These are phyloP conservation scores for Lymantria dispar DNA, from an alignment of 2,888 invertebrate genomes.

Conservation along the genomic window DNA sequence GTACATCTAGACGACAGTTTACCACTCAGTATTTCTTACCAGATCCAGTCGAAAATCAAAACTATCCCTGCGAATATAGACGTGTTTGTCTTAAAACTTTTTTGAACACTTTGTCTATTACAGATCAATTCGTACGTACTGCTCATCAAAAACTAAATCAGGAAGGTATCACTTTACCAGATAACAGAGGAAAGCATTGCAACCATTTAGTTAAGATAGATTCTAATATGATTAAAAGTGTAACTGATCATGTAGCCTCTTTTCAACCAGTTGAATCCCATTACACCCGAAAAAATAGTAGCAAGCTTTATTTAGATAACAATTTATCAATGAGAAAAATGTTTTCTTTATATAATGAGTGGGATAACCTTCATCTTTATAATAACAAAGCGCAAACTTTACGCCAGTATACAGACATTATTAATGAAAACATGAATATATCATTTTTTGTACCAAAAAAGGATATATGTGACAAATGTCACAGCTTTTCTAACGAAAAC, in stretches of 20 bases:
- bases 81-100: constrained; percentile 11
- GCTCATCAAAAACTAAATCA: constrained; percentile 11
- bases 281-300: constrained; percentile 12
- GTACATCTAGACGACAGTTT: constrained; percentile 6
- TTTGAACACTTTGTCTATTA: constrained; percentile 9
- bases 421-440: constrained; percentile 10
- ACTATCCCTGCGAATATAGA: background rate
- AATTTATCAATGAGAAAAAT: constrained; percentile 10
- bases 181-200: constrained; percentile 15
- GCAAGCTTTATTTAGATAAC: constrained; percentile 15
- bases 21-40: constrained; percentile 11
- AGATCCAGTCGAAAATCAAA: background rate
- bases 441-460: constrained; percentile 4
- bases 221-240: constrained; percentile 8
- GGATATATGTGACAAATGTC: constrained; percentile 10
- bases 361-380: constrained; percentile 9
- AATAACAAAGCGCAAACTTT: constrained; percentile 9
- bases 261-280: constrained; percentile 15
- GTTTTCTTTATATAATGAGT: constrained; percentile 19
- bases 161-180: constrained; percentile 5
- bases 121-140: constrained; percentile 11
- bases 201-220: constrained; percentile 9
- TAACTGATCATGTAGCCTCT: constrained; percentile 10
- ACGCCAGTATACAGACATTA: constrained; percentile 13
- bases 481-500: constrained; percentile 2